A percentile compares a stretch with the other conserved stretches of the same genome.
These are phyloP conservation scores for Caenorhabditis sp. DNA, from an alignment of 2,888 invertebrate genomes.

Conservation along the genomic window DNA sequence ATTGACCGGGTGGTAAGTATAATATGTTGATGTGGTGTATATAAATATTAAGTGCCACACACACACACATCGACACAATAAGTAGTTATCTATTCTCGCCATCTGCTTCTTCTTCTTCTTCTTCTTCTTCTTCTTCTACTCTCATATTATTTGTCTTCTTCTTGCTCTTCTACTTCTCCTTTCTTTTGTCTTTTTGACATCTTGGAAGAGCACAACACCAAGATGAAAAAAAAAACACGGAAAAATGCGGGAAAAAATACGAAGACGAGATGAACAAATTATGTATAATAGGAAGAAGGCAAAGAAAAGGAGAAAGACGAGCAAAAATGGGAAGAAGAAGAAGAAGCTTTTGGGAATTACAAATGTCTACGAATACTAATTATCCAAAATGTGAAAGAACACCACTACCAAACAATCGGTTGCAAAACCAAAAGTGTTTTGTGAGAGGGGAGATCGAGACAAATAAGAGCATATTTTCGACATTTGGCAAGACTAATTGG, in stretches of 20 bases:
- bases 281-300: background rate
- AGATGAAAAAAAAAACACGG: no score
- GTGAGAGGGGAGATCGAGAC: background rate
- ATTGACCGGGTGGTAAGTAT: background rate
- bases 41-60: background rate
- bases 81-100: conserved; percentile 1
- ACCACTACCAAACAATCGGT: background rate
- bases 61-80: background rate
- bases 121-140: background rate
- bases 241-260: background rate
- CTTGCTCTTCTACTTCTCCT: background rate
- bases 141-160: background rate
- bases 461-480: background rate
- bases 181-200: background rate
- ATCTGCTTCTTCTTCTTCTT: background rate
- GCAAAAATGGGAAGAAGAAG: background rate
- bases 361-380: background rate
- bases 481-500: no score
- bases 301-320: background rate
- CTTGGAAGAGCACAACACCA: background rate
- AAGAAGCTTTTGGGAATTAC: background rate
- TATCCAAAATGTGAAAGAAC: background rate
- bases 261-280: background rate
- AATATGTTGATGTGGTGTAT: conserved; percentile 1
- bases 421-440: background rate